Evolutionary conservation across 2,888 invertebrate genomes (phyloP).

Genomic region (Notodonta ziczac): DNA sequence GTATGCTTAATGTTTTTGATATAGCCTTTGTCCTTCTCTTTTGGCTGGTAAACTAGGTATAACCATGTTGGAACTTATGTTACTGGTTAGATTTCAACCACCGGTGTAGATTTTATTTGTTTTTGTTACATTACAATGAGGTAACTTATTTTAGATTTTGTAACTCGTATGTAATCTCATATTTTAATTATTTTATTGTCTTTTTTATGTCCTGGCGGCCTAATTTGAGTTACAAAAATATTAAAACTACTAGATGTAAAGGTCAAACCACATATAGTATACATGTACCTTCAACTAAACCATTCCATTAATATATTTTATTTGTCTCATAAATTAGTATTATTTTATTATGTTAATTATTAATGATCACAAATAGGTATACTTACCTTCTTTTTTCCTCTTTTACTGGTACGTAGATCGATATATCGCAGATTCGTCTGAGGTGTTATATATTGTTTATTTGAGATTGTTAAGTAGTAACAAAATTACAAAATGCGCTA

Average conservation of each 20-base stretch:
- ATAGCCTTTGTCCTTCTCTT: background rate
- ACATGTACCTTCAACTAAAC: slow-evolving; percentile 46
- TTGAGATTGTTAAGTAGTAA: background rate
- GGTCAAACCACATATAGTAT: slow-evolving; percentile 38
- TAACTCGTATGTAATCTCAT: slow-evolving; percentile 68
- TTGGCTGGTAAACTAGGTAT: background rate
- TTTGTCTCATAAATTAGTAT: slow-evolving; percentile 46
- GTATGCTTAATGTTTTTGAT: too few relatives aligned
- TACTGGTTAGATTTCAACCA: slow-evolving; percentile 23
- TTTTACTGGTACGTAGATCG: slow-evolving; percentile 18
- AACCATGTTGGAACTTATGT: background rate
- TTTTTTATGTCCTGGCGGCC: slow-evolving; percentile 49
- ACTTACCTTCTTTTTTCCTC: slow-evolving; percentile 17
- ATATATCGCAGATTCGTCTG: slow-evolving; percentile 34
- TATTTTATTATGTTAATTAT: slow-evolving; percentile 26
- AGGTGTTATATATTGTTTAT: slow-evolving; percentile 22
- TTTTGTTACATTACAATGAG: slow-evolving; percentile 16
- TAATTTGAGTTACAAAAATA: slow-evolving; percentile 41
- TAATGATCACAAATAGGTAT: slow-evolving; percentile 25
- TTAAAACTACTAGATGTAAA: slow-evolving; percentile 35
- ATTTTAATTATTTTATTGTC: slow-evolving; percentile 49
- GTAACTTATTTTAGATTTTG: slow-evolving; percentile 24
- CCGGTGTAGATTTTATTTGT: slow-evolving; percentile 16
- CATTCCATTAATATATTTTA: slow-evolving; percentile 58
- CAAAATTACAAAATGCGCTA: slow-evolving; percentile 54